Evolutionary conservation across 2,888 invertebrate species (phyloP), one percentile per base, ranked within the genome.

Genomic region (Digitonthophagus gazella): DNA sequence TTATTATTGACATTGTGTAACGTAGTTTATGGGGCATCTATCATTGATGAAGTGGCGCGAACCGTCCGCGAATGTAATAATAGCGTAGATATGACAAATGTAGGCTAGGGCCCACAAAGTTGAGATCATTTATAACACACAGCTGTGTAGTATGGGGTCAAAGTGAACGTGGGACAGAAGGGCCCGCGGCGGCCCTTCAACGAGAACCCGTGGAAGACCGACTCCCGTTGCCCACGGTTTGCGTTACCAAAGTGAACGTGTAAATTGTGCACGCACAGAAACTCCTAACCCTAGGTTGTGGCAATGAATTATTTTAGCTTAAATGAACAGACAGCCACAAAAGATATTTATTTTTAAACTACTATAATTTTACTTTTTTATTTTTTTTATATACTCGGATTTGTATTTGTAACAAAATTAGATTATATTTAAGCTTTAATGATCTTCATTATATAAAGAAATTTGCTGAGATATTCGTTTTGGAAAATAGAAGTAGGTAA

Each of bases 111-210:
- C 81, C 82, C 81, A 78, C 82, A 81, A 82, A 82, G 80, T 82
- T 81, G 78, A 79, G 80, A 82, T 82, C 83, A 83, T 83, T 83
- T 83, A 83, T 83, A 83, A 83, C 79, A 82, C 83, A 82, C 82
- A 82, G 83, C 81, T 83, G 82, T 75, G 75, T 77, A 76, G 75
- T 77, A 75, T 76, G 78, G 78, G 28, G 28, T 44, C 28, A 44
- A 44, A 44, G 28, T 44, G 28, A 44, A 20, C 61, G 20, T 4
- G 61, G 19, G 61, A 15, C 61, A 18, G 58, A 18, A 58, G 19
- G 61, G 61, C 16, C 61, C 61, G 15, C 16, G 61, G 16, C 61
- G 16, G 79, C 79, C 78, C 77, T 44, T 44, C 28, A 22, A 22
- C 22, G 3, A 6, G 22, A 3, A 22, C 22, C n/a, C n/a, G n/a